Conservation (phyloP, 2,797 vertebrate genomes). For the Malacoraja senta region DNA sequence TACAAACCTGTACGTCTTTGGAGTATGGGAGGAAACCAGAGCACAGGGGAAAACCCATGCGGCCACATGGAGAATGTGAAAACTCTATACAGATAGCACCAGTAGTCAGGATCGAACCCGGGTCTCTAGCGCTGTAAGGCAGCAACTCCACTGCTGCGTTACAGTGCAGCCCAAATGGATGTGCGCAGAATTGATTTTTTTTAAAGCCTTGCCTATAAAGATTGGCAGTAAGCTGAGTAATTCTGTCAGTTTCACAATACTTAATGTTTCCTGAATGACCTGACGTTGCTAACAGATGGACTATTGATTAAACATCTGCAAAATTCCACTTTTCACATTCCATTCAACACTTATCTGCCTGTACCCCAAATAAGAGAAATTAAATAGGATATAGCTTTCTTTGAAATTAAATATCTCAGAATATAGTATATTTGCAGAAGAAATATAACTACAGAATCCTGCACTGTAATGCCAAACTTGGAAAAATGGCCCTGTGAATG, state of each 20-base stretch:
- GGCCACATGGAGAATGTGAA: too few relatives aligned
- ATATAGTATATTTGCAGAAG: too few relatives aligned
- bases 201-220: not conserved
- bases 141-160: too few relatives aligned
- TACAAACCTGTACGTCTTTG: too few relatives aligned
- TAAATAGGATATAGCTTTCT: too few relatives aligned
- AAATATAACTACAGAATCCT: not conserved
- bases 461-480: not conserved
- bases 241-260: not conserved
- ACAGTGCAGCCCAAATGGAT: too few relatives aligned
- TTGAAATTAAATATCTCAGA: too few relatives aligned
- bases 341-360: not conserved
- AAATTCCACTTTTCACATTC: not conserved
- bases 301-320: not conserved
- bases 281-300: not conserved
- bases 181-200: not conserved
- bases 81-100: too few relatives aligned
- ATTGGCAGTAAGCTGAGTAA: not conserved
- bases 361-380: not conserved
- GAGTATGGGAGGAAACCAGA: too few relatives aligned
- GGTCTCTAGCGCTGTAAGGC: too few relatives aligned
- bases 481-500: not conserved
- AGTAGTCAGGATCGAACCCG: too few relatives aligned
- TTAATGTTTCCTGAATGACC: not conserved
- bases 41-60: too few relatives aligned